A percentile compares a stretch with the other conserved stretches of the same genome.
Conservation (phyloP, 2,888 invertebrate genomes). For the Cabera pusaria region DNA sequence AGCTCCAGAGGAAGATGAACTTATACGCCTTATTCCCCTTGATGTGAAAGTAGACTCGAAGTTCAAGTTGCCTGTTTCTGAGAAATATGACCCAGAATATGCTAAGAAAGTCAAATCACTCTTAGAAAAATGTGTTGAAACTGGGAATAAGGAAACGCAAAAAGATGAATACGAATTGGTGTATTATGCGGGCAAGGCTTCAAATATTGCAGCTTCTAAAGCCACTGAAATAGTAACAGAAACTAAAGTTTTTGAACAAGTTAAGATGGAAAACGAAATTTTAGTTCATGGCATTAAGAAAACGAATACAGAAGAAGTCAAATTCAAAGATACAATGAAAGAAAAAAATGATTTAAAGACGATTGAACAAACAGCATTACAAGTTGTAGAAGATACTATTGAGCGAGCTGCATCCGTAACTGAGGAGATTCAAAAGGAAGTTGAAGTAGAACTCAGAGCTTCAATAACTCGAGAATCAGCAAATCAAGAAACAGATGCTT, state of each 20-base stretch:
- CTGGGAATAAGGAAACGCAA: conserved; percentile 1
- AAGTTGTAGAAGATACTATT: conserved; percentile 62
- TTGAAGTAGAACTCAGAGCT: conserved; percentile 43
- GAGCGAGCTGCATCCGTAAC: conserved; percentile 60
- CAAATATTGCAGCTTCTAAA: conserved; percentile 2
- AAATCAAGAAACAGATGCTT: conserved; percentile 18
- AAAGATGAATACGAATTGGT: conserved; percentile 7
- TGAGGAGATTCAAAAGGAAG: conserved; percentile 60
- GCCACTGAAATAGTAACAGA: conserved; percentile 14
- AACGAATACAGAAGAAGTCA: conserved; percentile 36
- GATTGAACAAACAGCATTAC: conserved; percentile 60
- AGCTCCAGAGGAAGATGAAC: conserved; percentile 26
- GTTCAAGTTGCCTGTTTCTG: conserved; percentile 66
- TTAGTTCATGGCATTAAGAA: conserved; percentile 14
- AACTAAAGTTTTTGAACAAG: conserved; percentile 15
- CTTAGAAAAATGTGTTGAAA: conserved; percentile 11
- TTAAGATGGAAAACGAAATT: conserved; percentile 17
- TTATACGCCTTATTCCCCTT: conserved; percentile 29
- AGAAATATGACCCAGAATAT: conserved; percentile 63
- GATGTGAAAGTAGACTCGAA: conserved; percentile 36
- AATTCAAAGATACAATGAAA: conserved; percentile 44
- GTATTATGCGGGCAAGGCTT: conserved; percentile 3
- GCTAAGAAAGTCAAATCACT: conserved; percentile 26
- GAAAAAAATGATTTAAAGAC: conserved; percentile 51
- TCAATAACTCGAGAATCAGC: conserved; percentile 20